A percentile compares a stretch with the other conserved stretches of the same genome.
Evolutionary conservation across 2,888 invertebrate genomes (phyloP).

Genomic region (Drosophila barbarae): DNA sequence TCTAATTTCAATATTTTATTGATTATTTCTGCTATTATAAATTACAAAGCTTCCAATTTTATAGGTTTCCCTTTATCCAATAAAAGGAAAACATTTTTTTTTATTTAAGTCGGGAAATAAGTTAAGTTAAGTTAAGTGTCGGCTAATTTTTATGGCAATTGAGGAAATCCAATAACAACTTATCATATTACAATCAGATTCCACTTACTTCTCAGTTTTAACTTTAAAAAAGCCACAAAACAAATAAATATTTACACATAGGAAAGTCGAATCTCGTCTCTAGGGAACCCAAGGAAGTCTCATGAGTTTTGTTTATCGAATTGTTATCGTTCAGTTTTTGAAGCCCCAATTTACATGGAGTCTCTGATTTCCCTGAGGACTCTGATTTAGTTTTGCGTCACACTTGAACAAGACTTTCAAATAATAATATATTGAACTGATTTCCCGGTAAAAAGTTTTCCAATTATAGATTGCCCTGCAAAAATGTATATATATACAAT

Average conservation of each 20-base stretch:
- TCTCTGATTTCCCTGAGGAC: background rate
- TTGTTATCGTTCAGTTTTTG: background rate
- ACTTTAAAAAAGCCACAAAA: background rate
- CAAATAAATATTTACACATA: background rate
- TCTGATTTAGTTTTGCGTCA: background rate
- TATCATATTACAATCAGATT: no score
- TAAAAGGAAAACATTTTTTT: no score
- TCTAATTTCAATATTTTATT: no score
- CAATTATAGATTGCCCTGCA: background rate
- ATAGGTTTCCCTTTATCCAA: no score
- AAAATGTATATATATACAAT: background rate
- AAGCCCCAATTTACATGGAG: background rate
- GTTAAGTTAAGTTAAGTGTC: no score
- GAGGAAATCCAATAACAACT: background rate
- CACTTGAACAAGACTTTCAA: background rate
- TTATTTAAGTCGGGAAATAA: no score
- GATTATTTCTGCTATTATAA: no score
- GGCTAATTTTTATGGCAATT: no score
- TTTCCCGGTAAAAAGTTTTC: background rate
- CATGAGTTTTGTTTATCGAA: conserved; percentile 4
- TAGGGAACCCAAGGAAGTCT: no score
- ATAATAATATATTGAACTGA: background rate
- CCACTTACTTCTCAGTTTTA: background rate
- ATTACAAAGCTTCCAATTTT: no score
- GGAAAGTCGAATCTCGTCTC: background rate